Evolutionary conservation across 1,140 invertebrate genomes (phyloP), one percentile per base, ranked within the genome.

Genomic region (Temnothorax curvispinosus): DNA sequence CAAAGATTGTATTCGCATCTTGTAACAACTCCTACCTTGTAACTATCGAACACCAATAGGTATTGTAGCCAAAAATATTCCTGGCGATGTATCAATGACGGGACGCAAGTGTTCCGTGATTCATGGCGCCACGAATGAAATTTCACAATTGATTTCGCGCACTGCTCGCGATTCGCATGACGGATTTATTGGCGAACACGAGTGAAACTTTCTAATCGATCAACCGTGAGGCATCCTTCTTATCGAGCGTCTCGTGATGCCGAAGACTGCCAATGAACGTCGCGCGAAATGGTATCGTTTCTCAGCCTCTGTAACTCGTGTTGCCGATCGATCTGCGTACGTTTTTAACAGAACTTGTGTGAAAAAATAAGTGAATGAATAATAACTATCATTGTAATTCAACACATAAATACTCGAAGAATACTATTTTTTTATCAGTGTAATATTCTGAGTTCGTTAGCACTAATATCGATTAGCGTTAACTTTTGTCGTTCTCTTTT

Each of bases 51-150:
- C 44, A 54, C 7, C n/a, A 41, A 56, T 18, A 1, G 4, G n/a
- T 32, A 58, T 58, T 38, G 64, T 7, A 6, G 21, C 6, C 52
- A 74, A 74, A 60, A 27, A 82, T 72, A 74, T 72, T 27, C 7
- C 35, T 72, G 78, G 78, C 52, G 44, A 56, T 6, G 18, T 52
- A 62, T 60, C 74, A 76, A 2, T 27, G 38, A 38, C 32, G 13
- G 32, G 3, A 15, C 11, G 27, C 18, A 7, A 72, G 0, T 74
- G 62, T 41, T 13, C 27, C 67, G 27, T 82, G 67, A 72, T 82
- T 82, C 52, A 81, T 58, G 8, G 78, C 21, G 52, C 78, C 52
- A 74, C 7, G 35, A 58, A 72, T 71, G 15, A 74, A 82, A 82
- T 82, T 58, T 74, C 41, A 58, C 27, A 50, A 72, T 58, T 56